These are phyloP conservation scores for Chaunax sp. DNA, from an alignment of 2,797 vertebrate genomes.

Conservation along the genomic window DNA sequence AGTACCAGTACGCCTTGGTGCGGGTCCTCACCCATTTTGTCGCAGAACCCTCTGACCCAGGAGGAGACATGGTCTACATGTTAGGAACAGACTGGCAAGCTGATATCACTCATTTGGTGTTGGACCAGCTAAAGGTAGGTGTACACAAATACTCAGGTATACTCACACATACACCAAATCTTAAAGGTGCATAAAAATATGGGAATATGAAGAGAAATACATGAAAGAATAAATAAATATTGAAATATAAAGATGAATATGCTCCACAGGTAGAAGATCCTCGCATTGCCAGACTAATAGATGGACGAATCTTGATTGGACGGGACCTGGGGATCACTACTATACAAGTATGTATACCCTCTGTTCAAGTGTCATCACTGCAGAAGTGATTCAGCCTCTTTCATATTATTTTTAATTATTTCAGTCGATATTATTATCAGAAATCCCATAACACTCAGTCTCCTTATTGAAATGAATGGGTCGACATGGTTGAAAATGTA, in stretches of 20 bases:
- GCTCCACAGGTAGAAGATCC: conserved; percentile 88
- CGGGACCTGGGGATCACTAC: conserved; percentile 93
- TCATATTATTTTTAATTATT: background rate
- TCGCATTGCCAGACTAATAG: conserved; percentile 87
- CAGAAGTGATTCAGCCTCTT: too few relatives aligned
- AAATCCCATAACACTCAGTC: background rate
- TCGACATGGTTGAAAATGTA: conserved; percentile 6
- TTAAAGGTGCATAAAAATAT: too few relatives aligned
- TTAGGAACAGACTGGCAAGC: conserved; percentile 95
- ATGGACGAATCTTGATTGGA: conserved; percentile 89
- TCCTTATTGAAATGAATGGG: background rate
- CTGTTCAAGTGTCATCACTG: background rate
- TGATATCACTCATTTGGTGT: conserved; percentile 93
- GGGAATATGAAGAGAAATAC: too few relatives aligned
- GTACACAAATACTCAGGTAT: background rate
- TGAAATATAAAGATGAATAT: background rate
- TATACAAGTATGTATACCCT: conserved; percentile 84
- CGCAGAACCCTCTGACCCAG: conserved; percentile 85
- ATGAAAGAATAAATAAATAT: background rate
- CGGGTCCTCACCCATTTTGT: conserved; percentile 96
- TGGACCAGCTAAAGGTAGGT: conserved; percentile 88
- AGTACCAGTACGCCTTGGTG: conserved; percentile 88
- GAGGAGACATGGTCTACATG: conserved; percentile 90
- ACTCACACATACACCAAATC: too few relatives aligned
- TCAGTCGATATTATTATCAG: background rate